Base-by-base conservation (phyloP, 2,888 invertebrate genomes). In the Ichneumon xanthorius region DNA sequence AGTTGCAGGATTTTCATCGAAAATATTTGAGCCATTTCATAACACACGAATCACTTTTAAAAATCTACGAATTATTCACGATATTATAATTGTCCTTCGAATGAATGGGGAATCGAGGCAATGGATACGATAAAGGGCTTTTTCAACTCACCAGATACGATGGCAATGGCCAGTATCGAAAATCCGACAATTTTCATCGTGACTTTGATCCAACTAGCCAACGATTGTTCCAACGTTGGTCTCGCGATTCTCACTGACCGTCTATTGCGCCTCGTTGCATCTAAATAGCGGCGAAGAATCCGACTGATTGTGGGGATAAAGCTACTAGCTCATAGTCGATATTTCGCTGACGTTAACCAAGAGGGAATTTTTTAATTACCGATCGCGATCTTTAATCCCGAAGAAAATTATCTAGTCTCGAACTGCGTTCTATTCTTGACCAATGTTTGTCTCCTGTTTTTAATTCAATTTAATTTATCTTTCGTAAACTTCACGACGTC, bases 61-160 rank as follows among this genome's bases (percentile, higher is more conserved):
- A 30, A 30, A 30, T 30, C 30, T 30, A 30, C 30, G 30, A 40
- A 40, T 9, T 40, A 11, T 40, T 3, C 9, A 11, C 40, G 9
- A 40, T 9, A 40, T 40, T 2, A 9, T 9, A 40, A 40, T 40
- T 11, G 40, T 5, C 11, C 40, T 0, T 40, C 40, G 9, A 40
- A 40, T 40, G 40, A 40, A 40, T 9, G 5, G 9, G 40, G 2
- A 40, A 40, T 40, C 40, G 9, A 40, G 40, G 40, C 40, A 30
- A 61, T 11, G 26, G 2, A 5, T 30, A 14, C 16, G 61, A 26
- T 14, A 14, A 61, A 30, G 4, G 4, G 14, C 22, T 6, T 22
- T 33, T 26, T 9, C 22, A 37, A 72, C 71, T 72, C 55, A 72
- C 71, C 55, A 2, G 37, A 72, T 9, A 37, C 22, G 19, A 22